Evolutionary conservation across 2,888 invertebrate genomes (phyloP).

Genomic region (Pedicia rivosa): DNA sequence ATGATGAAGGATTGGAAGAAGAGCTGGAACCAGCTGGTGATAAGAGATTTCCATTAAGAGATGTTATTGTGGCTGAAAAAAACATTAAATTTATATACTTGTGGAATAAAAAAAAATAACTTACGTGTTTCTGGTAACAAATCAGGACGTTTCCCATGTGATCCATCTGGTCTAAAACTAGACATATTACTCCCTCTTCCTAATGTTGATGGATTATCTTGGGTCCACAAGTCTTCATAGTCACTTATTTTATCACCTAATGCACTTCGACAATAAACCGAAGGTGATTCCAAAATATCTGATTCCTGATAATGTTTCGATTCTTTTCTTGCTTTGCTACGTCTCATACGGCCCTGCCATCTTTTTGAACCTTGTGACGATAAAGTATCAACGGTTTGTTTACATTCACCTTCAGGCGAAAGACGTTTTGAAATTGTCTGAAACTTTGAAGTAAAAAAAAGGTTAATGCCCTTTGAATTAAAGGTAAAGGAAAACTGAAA

Average conservation of each 20-base stretch:
- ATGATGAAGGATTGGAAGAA: conserved; percentile 19
- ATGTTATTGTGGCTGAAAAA: conserved; percentile 35
- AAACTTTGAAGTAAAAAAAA: conserved; percentile 14
- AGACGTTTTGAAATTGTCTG: conserved; percentile 52
- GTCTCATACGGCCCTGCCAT: conserved; percentile 33
- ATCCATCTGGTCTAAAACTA: conserved; percentile 26
- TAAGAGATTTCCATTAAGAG: conserved; percentile 36
- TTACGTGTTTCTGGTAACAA: conserved; percentile 41
- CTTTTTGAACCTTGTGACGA: conserved; percentile 44
- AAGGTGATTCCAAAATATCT: conserved; percentile 69
- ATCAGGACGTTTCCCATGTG: conserved; percentile 34
- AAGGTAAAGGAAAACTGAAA: background rate
- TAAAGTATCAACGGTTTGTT: conserved; percentile 31
- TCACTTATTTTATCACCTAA: conserved; percentile 86
- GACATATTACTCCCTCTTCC: conserved; percentile 32
- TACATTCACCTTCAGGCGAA: conserved; percentile 47
- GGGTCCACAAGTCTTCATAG: conserved; percentile 88
- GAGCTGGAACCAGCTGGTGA: conserved; percentile 27
- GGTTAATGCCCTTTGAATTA: background rate
- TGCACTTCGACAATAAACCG: conserved; percentile 69
- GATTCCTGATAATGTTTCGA: conserved; percentile 65
- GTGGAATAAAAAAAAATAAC: conserved; percentile 10
- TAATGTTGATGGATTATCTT: conserved; percentile 37
- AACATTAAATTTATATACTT: background rate
- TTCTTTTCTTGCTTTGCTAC: conserved; percentile 39